These are phyloP conservation scores for Rotaria socialis DNA, from an alignment of 2,888 invertebrate genomes.

Conservation along the genomic window DNA sequence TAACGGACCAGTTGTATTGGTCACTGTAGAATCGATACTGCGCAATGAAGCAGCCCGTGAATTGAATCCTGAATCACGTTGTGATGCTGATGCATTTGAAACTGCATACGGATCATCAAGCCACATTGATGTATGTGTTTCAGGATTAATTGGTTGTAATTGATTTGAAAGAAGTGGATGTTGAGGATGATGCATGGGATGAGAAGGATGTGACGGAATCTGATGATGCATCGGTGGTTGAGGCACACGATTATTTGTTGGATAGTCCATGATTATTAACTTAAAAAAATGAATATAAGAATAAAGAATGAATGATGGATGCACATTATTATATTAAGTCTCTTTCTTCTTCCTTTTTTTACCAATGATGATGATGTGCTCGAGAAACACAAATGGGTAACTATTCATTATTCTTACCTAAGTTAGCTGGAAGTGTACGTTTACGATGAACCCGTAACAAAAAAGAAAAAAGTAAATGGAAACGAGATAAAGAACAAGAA, in stretches of 20 bases:
- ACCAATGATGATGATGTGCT: background rate
- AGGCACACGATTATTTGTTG: background rate
- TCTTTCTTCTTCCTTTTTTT: background rate
- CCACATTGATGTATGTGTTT: slow-evolving; percentile 13
- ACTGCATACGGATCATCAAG: slow-evolving; percentile 15
- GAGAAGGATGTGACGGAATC: background rate
- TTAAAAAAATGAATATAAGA: background rate
- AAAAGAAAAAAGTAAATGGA: slow-evolving; percentile 2
- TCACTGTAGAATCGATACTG: background rate
- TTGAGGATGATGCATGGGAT: slow-evolving; percentile 9
- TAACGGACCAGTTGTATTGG: background rate
- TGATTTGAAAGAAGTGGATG: slow-evolving; percentile 26
- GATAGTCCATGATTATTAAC: slow-evolving; percentile 4
- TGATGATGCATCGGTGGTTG: background rate
- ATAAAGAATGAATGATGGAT: background rate
- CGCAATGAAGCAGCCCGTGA: background rate
- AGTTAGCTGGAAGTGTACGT: background rate
- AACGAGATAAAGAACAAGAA: slow-evolving; percentile 14
- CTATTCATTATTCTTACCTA: slow-evolving; percentile 20
- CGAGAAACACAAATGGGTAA: background rate
- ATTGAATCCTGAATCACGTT: slow-evolving; percentile 19
- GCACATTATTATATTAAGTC: background rate
- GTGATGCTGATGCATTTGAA: background rate
- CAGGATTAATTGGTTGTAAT: slow-evolving; percentile 23
- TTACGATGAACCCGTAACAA: background rate